Evolutionary conservation across 1,140 invertebrate genomes (phyloP), one percentile per base, ranked within the genome.

Genomic region (Calliopsis andreniformis): DNA sequence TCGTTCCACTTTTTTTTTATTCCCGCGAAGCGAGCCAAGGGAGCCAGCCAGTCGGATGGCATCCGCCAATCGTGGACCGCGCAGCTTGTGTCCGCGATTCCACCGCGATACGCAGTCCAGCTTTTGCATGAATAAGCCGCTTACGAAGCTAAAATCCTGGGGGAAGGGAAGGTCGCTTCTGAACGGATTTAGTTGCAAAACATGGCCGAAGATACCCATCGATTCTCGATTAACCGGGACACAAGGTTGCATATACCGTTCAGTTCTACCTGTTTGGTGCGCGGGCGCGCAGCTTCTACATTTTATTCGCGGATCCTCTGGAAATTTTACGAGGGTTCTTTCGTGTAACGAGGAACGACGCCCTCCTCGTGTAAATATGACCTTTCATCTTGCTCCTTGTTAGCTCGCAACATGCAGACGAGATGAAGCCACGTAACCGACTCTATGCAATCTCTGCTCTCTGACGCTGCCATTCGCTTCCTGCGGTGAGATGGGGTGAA

Each of bases 221-320:
- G 63, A 59, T 76, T 68, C 39, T 49, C 72, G 72, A 76, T 76
- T 61, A 68, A 76, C 39, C 63, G 45, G n/a, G 32, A n/a, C 30
- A 1, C 16, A 28, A 56, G 25, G 1, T 45, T 30, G 23, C 39
- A 30, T n/a, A 39, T 10, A 39, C 10, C 35, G 35, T 10, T 3
- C 35, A n/a, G 35, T 39, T 39, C 35, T 39, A 39, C 35, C 39
- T 35, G 35, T n/a, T 20, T n/a, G 43, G n/a, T 30, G 28, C 45
- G 30, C 62, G 14, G 12, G 62, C n/a, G n/a, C n/a, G n/a, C n/a
- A n/a, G n/a, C n/a, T n/a, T n/a, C n/a, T n/a, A n/a, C n/a, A 71
- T 71, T 71, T 71, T 45, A 56, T 59, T 49, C 68, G 20, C 43
- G 42, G 39, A 51, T 63, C 7, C 30, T 25, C 63, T 7, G 23